A percentile compares a stretch with the other conserved stretches of the same genome.
These are phyloP conservation scores for Acanthurus tractus DNA, from an alignment of 2,797 vertebrate genomes.

Conservation along the genomic window DNA sequence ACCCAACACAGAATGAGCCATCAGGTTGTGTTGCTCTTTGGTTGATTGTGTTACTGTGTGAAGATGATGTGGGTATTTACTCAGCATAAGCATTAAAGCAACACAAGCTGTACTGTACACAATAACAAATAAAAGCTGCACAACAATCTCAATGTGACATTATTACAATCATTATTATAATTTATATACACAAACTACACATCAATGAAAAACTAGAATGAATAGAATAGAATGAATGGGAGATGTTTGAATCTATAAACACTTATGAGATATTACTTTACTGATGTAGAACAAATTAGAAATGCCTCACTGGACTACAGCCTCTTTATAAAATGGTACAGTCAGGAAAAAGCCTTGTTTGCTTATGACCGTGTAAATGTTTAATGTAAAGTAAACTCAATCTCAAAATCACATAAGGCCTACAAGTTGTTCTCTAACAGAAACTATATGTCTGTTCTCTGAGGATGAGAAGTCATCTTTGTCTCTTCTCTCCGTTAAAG, in stretches of 20 bases:
- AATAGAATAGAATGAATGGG: neutral
- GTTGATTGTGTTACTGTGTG: neutral
- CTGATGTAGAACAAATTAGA: neutral
- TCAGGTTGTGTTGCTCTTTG: neutral
- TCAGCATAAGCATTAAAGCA: neutral
- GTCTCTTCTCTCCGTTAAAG: too few species aligned
- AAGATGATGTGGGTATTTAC: neutral
- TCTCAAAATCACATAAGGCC: too few species aligned
- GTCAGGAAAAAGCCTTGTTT: neutral
- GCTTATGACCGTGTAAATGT: too few species aligned
- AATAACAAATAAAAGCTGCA: neutral
- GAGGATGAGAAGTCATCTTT: neutral
- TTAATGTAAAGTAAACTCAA: too few species aligned
- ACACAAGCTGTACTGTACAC: too few species aligned
- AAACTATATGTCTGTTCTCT: too few species aligned
- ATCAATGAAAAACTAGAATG: neutral
- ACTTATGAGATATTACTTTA: neutral
- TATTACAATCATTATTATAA: too few species aligned
- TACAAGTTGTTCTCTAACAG: too few species aligned
- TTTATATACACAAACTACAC: neutral
- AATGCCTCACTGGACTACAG: neutral
- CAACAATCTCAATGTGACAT: too few species aligned
- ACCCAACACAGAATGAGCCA: neutral
- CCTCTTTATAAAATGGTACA: neutral
- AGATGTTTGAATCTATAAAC: neutral